These are phyloP conservation scores for Synanceia verrucosa DNA, from an alignment of 2,797 vertebrate genomes.

Conservation along the genomic window DNA sequence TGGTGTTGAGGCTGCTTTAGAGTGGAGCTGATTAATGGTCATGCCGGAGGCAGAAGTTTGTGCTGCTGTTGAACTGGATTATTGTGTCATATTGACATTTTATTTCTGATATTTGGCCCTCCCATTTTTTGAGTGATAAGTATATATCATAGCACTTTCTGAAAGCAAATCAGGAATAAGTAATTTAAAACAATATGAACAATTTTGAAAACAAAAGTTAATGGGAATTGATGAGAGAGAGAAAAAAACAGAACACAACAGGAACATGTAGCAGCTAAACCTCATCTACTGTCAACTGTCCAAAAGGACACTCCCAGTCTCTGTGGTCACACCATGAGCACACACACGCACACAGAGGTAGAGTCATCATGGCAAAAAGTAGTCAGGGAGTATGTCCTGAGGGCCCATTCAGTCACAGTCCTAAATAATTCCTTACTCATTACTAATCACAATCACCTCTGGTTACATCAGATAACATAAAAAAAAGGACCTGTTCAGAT, in stretches of 20 bases:
- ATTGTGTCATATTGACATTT: not conserved
- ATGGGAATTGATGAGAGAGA: too few relatives aligned
- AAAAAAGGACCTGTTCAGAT: too few relatives aligned
- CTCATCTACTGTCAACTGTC: not conserved
- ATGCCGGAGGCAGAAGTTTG: not conserved
- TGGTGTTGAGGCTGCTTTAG: not conserved
- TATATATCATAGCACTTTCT: not conserved
- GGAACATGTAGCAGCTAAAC: not conserved
- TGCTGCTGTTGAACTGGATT: not conserved
- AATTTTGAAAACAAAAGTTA: not conserved
- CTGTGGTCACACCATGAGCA: slow-evolving; percentile 38
- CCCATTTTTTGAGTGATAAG: too few relatives aligned
- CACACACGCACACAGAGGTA: not conserved
- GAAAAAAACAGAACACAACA: not conserved
- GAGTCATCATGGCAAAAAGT: slow-evolving; percentile 42
- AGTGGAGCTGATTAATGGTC: not conserved
- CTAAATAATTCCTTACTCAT: not conserved
- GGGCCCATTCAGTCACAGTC: not conserved
- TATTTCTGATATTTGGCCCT: not conserved
- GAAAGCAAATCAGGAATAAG: not conserved
- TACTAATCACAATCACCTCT: not conserved
- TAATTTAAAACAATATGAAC: not conserved
- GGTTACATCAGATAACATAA: not conserved
- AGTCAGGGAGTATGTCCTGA: slow-evolving; percentile 31
- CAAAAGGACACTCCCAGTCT: slow-evolving; percentile 11